Conservation (phyloP, 2,888 invertebrate genomes). For the Cordylochernes scorpioides region DNA sequence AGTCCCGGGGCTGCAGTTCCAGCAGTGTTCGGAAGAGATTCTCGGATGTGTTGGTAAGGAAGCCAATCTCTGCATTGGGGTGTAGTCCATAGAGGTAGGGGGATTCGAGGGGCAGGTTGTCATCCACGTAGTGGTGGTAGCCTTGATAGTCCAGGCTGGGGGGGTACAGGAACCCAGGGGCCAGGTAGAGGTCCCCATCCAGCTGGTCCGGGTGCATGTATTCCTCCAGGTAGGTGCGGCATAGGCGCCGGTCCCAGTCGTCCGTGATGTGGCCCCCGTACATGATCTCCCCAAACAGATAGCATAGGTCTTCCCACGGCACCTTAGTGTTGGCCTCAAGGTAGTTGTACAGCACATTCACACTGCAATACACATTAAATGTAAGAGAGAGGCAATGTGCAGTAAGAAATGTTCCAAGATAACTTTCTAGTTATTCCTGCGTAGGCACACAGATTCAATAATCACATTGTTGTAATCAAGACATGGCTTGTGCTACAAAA, state of each 20-base stretch:
- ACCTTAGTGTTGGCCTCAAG: conserved; percentile 67
- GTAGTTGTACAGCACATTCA: conserved; percentile 77
- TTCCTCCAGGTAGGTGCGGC: conserved; percentile 52
- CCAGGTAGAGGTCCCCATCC: conserved; percentile 68
- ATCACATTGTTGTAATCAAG: too few species aligned
- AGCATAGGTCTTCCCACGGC: conserved; percentile 85
- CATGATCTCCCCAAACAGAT: conserved; percentile 92
- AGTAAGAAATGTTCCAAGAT: too few species aligned
- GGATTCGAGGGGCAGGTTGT: conserved; percentile 67
- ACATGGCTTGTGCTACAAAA: too few species aligned
- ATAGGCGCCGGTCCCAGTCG: conserved; percentile 75
- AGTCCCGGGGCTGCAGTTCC: conserved; percentile 85
- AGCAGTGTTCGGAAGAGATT: conserved; percentile 75
- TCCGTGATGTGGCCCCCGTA: conserved; percentile 94
- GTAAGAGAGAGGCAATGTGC: too few species aligned
- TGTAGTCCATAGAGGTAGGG: conserved; percentile 81
- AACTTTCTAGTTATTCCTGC: too few species aligned
- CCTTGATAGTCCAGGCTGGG: conserved; percentile 75
- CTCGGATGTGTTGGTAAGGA: conserved; percentile 72
- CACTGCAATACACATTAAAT: too few species aligned
- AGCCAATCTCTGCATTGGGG: conserved; percentile 89
- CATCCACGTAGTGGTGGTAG: conserved; percentile 77
- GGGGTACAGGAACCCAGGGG: conserved; percentile 72
- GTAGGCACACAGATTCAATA: too few species aligned
- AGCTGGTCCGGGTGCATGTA: conserved; percentile 72